A percentile compares a stretch with the other conserved stretches of the same genome.
Evolutionary conservation across 2,113 vertebrate genomes (phyloP).

Genomic region (Albula glossodonta): DNA sequence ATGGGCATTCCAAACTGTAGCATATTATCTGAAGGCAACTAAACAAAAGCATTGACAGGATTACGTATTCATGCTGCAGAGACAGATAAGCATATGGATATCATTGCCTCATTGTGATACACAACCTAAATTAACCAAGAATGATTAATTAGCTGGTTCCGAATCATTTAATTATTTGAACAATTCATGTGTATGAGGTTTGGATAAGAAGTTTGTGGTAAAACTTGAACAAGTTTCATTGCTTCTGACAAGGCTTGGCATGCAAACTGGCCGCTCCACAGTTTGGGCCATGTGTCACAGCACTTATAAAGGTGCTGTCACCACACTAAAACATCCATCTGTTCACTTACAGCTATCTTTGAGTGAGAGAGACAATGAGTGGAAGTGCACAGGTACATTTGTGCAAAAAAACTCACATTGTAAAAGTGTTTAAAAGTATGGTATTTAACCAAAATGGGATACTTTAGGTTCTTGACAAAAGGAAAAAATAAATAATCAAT

Average conservation of each 20-base stretch:
- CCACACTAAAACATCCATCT: neutral
- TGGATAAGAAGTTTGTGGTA: neutral
- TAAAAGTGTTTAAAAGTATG: neutral
- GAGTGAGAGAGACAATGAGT: neutral
- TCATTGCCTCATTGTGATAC: neutral
- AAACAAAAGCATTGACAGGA: neutral
- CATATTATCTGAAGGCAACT: neutral
- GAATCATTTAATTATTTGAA: neutral
- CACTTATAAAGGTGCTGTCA: neutral
- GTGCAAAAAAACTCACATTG: neutral
- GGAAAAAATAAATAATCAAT: neutral
- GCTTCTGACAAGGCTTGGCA: neutral
- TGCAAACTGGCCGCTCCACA: neutral
- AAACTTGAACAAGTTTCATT: neutral
- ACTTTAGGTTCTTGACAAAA: neutral
- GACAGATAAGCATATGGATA: neutral
- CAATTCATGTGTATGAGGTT: neutral
- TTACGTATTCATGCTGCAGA: neutral
- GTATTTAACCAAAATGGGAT: neutral
- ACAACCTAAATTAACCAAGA: neutral
- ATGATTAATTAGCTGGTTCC: neutral
- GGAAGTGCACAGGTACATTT: neutral
- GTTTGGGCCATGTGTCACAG: neutral
- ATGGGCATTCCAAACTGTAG: too few relatives aligned
- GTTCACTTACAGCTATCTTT: neutral